Evolutionary conservation across 2,888 invertebrate species (phyloP), one percentile per base, ranked within the genome.

Genomic region (Nyleta sp.): DNA sequence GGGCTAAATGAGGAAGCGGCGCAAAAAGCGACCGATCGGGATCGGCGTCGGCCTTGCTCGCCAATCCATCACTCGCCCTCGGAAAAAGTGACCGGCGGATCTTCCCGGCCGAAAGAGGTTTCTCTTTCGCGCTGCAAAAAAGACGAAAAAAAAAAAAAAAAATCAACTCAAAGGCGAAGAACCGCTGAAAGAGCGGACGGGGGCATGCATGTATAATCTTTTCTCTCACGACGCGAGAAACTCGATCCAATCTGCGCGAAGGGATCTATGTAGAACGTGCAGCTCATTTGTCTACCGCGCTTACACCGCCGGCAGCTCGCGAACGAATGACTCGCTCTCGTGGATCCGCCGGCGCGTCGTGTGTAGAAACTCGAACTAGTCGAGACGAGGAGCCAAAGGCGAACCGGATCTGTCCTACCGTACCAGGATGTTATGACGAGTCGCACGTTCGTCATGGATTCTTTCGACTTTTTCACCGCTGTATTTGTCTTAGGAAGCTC

Each of bases 211-310:
- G 75, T 64, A 65, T 81, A 82, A 83, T 84, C 85, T 87, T 87
- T 85, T 86, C 86, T 87, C 87, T 85, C 86, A 86, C 87, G 87
- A 88, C 85, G 86, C 87, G 86, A 88, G 89, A 89, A 90, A 90
- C 88, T 87, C 87, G 88, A 90, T 87, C 88, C 89, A 89, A 90
- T 90, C 89, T 88, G 75, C 81, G 78, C 86, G 81, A 82, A 84
- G 85, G 84, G 86, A 90, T 90, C 89, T 89, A 89, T 89, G 89
- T 89, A 87, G 89, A 89, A 89, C 89, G 89, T 83, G 85, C 85
- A 82, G 85, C 89, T 87, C 89, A 90, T 89, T 89, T 89, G 89
- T 90, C 89, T 89, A 88, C 88, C 85, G 84, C 83, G 82, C 84
- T 88, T 87, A 87, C 84, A 81, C 82, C 57, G 78, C 53, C 70